Conservation (phyloP, 2,113 vertebrate genomes). For the Toxotes jaculatrix region DNA sequence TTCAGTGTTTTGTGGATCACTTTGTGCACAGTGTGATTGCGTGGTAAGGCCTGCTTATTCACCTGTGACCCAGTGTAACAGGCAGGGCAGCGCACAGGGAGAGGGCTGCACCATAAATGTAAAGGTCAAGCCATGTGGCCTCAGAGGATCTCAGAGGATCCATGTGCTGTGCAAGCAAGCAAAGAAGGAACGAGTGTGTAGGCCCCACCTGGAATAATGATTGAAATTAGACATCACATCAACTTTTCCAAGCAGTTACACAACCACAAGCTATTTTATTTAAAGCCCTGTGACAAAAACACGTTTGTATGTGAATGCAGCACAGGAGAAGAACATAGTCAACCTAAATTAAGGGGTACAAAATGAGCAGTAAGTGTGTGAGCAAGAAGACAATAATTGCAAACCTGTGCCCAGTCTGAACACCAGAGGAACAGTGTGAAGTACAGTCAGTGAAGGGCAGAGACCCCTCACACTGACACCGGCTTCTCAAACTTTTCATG, state of each 20-base stretch:
- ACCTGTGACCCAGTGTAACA: slow-evolving; percentile 46
- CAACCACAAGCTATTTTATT: slow-evolving; percentile 18
- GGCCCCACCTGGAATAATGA: slow-evolving; percentile 7
- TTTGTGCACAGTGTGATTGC: slow-evolving; percentile 27
- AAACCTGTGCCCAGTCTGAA: neutral
- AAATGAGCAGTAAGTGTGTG: neutral
- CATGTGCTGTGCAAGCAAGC: slow-evolving; percentile 33
- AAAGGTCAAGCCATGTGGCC: slow-evolving; percentile 38
- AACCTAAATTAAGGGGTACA: neutral
- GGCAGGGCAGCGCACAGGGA: slow-evolving; percentile 8
- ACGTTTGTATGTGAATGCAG: slow-evolving; percentile 24
- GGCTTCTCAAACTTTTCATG: neutral
- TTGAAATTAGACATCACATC: neutral
- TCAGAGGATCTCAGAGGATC: slow-evolving; percentile 22
- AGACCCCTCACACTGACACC: neutral
- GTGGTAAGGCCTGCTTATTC: slow-evolving; percentile 39
- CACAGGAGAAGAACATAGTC: neutral
- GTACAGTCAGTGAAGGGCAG: slow-evolving; percentile 1
- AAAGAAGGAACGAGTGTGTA: slow-evolving; percentile 9
- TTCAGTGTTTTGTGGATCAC: slow-evolving; percentile 27
- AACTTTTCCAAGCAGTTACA: slow-evolving; percentile 30
- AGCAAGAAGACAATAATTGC: too few species aligned
- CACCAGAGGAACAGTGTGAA: neutral
- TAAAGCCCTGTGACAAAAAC: slow-evolving; percentile 15
- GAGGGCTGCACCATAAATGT: slow-evolving; percentile 13